Conservation (phyloP, 2,888 invertebrate species). For the Magallana nippona region DNA sequence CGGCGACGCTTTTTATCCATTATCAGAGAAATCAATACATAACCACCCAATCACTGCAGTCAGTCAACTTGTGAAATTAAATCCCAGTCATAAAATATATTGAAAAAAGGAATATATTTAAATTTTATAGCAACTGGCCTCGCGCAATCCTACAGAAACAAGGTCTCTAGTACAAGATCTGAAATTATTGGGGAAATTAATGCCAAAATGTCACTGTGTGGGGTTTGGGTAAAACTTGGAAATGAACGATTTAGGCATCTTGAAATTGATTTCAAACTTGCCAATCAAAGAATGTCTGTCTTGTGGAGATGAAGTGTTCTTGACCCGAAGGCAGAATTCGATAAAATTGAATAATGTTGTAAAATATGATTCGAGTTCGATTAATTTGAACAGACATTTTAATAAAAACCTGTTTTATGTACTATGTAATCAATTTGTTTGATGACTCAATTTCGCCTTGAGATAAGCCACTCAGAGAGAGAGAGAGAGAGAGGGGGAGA, state of each 20-base stretch:
- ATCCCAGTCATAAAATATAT: background rate
- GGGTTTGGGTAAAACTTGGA: background rate
- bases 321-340: background rate
- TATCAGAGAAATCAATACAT: background rate
- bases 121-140: no score
- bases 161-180: no score
- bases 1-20: slow-evolving; percentile 22
- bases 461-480: no score
- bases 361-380: no score
- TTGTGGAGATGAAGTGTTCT: no score
- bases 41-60: background rate
- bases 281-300: slow-evolving; percentile 9
- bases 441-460: no score
- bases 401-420: no score
- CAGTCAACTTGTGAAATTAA: background rate
- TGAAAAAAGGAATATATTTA: background rate
- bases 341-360: no score
- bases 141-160: no score
- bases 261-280: background rate
- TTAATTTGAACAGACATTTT: no score
- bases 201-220: background rate
- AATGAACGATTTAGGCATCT: background rate
- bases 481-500: no score
- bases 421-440: no score
- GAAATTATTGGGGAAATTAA: background rate